Evolutionary conservation across 2,797 vertebrate genomes (phyloP), one percentile per base, ranked within the genome.

Genomic region (Notoglanidium macrostoma): DNA sequence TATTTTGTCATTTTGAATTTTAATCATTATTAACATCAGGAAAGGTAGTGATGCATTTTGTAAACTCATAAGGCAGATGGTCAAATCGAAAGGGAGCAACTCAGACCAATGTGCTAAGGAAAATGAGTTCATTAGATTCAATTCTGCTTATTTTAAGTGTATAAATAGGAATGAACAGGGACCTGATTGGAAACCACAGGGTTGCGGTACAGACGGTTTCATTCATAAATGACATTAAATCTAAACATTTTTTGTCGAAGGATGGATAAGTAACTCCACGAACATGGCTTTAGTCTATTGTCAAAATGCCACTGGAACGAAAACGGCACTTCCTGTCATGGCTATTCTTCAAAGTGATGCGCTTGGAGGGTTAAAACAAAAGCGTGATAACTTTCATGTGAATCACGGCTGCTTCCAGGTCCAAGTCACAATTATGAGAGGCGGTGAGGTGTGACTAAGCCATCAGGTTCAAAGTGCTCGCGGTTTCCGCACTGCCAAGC

Each of bases 381-480:
- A 68, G 72, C 85, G 78, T 55, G 84, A 83, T 73, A 83, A 77
- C 87, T 83, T 80, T 86, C 76, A 86, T 86, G 84, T 81, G 83
- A 85, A 83, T 61, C 83, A 76, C 68, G 19, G 79, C 84, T 46
- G 61, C 87, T 89, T 61, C 8, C 72, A 86, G 85, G 73, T 68
- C 85, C 74, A 82, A 85, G 73, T 55, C 61, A 88, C 85, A 89
- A 87, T 88, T 87, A 86, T 77, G 59, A 78, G 86, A 77, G 80
- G 46, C 78, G 21, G 1, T 88, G 86, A 90, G 85, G 85, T 79
- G 86, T 86, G 73, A 86, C 89, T 86, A 76, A 85, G 61, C 85
- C 63, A 44, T 85, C 86, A 88, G 88, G 87, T 90, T 90, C 84
- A 89, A 88, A 90, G 86, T 59, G 87, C 81, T 70, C 23, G 80